phyloP scores from a whole-genome alignment of 1,140 invertebrate species.

The Rhopalosiphum maidis region DNA sequence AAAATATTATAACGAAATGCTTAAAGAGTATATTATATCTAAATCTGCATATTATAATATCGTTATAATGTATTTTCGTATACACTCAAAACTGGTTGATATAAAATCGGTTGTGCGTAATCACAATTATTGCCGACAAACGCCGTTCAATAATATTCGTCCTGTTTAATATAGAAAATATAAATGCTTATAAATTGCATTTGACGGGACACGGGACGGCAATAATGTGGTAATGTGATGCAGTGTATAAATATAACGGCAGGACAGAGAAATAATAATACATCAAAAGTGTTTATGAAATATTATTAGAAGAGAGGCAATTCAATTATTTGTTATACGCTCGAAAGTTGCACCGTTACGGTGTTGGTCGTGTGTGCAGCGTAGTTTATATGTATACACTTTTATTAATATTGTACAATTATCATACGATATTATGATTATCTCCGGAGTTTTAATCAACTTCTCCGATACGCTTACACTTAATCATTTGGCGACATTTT shows the following conservation, averaged over 20 bases:
- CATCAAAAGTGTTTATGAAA: neutral
- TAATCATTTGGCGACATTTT: constrained; percentile 32
- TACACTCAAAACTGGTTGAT: neutral
- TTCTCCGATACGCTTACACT: neutral
- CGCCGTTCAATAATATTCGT: neutral
- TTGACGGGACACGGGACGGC: neutral
- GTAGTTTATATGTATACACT: neutral
- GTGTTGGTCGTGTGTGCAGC: neutral
- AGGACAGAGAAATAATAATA: neutral
- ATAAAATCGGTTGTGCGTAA: neutral
- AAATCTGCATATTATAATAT: neutral
- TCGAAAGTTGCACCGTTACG: neutral
- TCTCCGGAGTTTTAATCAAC: neutral
- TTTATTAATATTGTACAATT: neutral
- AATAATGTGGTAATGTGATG: neutral
- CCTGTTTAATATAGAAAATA: neutral
- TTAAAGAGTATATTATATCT: neutral
- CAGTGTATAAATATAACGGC: neutral
- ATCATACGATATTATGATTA: neutral
- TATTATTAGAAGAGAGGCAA: neutral
- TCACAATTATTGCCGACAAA: neutral
- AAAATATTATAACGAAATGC: neutral
- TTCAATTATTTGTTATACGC: neutral
- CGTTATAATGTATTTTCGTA: neutral
- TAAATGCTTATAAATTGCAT: neutral